A percentile compares a stretch with the other conserved stretches of the same genome.
Evolutionary conservation across 2,113 vertebrate genomes (phyloP).

Genomic region (Paradisaea rubra): DNA sequence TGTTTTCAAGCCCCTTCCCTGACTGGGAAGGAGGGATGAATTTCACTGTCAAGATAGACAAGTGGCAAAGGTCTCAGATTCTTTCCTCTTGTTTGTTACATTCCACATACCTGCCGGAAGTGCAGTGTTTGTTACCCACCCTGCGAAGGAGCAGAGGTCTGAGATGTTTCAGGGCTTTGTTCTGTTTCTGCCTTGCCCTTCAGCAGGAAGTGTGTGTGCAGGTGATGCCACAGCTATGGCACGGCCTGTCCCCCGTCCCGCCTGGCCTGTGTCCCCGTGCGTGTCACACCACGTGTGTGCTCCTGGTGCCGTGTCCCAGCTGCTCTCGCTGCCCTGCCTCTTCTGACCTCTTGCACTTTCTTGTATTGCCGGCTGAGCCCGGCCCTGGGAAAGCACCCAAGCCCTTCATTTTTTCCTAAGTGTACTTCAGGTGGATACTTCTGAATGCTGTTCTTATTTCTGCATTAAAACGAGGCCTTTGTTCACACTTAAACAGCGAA

Average conservation of each 20-base stretch:
- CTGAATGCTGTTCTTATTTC: neutral
- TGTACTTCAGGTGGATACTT: neutral
- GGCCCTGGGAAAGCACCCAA: neutral
- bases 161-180: neutral
- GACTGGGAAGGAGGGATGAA: accelerated
- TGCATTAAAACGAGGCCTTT: neutral
- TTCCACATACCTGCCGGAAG: neutral
- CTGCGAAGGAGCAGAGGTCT: neutral
- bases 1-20: neutral
- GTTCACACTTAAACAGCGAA: neutral
- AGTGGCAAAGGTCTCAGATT: neutral
- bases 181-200: neutral
- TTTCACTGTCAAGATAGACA: neutral
- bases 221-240: neutral
- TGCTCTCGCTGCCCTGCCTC: neutral
- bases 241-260: neutral
- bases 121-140: accelerated
- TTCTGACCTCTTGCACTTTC: neutral
- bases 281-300: neutral
- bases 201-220: accelerated
- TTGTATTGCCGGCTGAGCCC: accelerated
- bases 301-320: neutral
- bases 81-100: neutral
- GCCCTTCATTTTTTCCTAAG: accelerated
- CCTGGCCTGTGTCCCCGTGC: neutral